Evolutionary conservation across 2,888 invertebrate genomes (phyloP).

Genomic region (Trisateles emortualis): DNA sequence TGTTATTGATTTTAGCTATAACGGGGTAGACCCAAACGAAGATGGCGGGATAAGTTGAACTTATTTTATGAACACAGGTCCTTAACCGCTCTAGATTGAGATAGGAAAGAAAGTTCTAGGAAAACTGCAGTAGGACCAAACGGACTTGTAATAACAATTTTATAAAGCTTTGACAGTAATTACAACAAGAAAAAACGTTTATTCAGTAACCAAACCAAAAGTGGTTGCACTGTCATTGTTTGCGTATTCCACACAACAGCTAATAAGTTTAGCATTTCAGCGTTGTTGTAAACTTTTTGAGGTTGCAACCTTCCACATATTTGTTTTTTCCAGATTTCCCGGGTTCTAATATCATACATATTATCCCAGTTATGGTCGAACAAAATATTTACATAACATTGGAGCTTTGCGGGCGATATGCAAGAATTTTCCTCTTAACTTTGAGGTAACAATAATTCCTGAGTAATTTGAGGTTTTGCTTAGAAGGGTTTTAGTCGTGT

Average conservation of each 20-base stretch:
- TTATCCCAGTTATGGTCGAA: background rate
- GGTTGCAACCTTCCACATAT: background rate
- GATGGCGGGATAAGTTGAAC: too few relatives aligned
- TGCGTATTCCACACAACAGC: too few relatives aligned
- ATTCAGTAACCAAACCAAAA: background rate
- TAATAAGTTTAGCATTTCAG: background rate
- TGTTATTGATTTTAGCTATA: too few relatives aligned
- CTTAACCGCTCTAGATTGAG: too few relatives aligned
- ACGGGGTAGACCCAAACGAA: too few relatives aligned
- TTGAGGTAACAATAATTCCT: constrained; percentile 2
- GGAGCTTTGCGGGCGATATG: background rate
- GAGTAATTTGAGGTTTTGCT: constrained; percentile 12
- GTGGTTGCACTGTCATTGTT: background rate
- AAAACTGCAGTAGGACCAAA: too few relatives aligned
- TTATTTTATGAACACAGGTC: too few relatives aligned
- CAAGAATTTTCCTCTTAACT: constrained; percentile 8
- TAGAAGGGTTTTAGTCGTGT: background rate
- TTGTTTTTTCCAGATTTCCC: constrained; percentile 1
- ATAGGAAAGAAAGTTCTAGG: too few relatives aligned
- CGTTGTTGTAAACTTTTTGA: background rate
- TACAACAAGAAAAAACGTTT: too few relatives aligned
- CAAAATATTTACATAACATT: constrained; percentile 2
- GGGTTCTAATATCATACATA: background rate
- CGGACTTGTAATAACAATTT: too few relatives aligned
- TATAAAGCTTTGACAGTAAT: too few relatives aligned